Percentiles rank a stretch among this genome's conserved stretches.
These are phyloP conservation scores for Mallateleia sp. DNA, from an alignment of 2,888 invertebrate genomes.

Conservation along the genomic window DNA sequence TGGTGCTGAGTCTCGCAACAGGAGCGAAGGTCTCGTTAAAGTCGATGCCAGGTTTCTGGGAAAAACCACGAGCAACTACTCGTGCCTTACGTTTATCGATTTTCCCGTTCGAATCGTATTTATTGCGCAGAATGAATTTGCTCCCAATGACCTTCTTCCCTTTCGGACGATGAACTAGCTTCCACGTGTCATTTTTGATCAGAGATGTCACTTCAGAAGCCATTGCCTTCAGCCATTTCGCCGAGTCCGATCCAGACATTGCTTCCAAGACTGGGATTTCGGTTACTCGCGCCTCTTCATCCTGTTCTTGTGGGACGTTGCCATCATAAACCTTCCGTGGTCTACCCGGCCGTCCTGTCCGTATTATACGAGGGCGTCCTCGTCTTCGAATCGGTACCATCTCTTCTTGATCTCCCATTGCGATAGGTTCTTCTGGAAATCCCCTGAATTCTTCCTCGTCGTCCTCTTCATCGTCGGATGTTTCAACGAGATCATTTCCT, in stretches of 20 bases:
- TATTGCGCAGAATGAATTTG: constrained; percentile 29
- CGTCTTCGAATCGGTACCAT: constrained; percentile 42
- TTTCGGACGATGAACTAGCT: constrained; percentile 38
- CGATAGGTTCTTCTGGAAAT: too few relatives aligned
- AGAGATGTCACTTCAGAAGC: constrained; percentile 28
- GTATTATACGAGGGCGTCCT: constrained; percentile 25
- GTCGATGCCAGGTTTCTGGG: constrained; percentile 40
- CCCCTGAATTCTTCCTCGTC: too few relatives aligned
- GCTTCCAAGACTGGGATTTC: not conserved
- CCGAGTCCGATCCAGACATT: not conserved
- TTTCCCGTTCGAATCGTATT: constrained; percentile 39
- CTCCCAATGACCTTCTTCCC: constrained; percentile 52
- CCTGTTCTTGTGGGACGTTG: not conserved
- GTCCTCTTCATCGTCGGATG: too few relatives aligned
- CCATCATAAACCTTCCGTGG: constrained; percentile 21
- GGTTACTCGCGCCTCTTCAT: not conserved
- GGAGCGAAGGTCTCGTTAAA: constrained; percentile 39
- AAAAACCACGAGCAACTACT: constrained; percentile 52
- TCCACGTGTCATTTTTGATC: constrained; percentile 40
- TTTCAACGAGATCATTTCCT: too few relatives aligned
- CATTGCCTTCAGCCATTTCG: constrained; percentile 4
- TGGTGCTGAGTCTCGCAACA: constrained; percentile 30
- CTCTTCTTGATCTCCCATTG: too few relatives aligned
- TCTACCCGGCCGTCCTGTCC: constrained; percentile 38
- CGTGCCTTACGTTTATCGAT: constrained; percentile 42